phyloP scores from a whole-genome alignment of 2,113 vertebrate species.

The Proterorhinus semilunaris region DNA sequence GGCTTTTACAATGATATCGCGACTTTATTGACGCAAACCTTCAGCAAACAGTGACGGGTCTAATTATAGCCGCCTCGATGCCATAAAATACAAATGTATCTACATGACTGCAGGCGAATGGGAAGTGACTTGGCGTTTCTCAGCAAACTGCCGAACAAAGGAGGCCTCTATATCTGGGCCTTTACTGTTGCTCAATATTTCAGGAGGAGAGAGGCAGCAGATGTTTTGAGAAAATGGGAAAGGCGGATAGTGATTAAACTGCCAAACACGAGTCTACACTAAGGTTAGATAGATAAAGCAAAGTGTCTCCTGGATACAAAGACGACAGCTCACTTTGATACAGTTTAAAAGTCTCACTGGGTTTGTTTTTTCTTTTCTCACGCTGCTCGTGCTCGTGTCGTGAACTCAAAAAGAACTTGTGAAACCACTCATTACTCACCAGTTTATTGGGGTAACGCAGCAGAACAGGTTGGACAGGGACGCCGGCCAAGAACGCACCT shows the following conservation, averaged over 20 bases:
- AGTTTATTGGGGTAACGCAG: conserved; percentile 83
- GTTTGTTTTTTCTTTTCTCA: not conserved
- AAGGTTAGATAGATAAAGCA: too few relatives aligned
- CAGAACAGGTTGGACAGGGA: conserved; percentile 88
- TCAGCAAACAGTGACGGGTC: conserved; percentile 19
- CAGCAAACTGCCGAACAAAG: not conserved
- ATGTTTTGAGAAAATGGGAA: not conserved
- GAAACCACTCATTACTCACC: conserved; percentile 70
- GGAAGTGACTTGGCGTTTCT: not conserved
- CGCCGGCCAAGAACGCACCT: conserved; percentile 88
- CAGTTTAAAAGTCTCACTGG: not conserved
- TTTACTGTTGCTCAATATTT: not conserved
- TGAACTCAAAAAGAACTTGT: too few relatives aligned
- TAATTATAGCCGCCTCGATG: not conserved
- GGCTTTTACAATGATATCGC: not conserved
- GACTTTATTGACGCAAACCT: not conserved
- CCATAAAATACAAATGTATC: not conserved
- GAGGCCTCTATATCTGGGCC: not conserved
- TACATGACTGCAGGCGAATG: not conserved
- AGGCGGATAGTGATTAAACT: too few relatives aligned
- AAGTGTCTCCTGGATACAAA: too few relatives aligned
- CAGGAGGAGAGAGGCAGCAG: not conserved
- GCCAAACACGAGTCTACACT: too few relatives aligned
- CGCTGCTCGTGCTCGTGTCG: not conserved
- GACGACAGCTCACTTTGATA: too few relatives aligned